Conservation (phyloP, 2,113 vertebrate genomes). For the human region DNA sequence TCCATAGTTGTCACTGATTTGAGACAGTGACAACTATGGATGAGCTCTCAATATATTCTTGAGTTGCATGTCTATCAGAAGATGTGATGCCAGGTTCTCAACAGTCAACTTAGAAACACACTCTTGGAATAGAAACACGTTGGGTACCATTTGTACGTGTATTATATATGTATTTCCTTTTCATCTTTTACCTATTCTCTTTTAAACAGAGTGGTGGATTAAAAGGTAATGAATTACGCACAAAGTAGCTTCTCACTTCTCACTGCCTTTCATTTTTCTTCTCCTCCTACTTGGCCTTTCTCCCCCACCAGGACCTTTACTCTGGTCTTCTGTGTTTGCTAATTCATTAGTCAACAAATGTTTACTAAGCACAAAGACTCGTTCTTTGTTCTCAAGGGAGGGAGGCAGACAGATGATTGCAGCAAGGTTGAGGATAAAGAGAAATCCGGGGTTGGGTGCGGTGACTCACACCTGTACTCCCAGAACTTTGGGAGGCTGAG, state of each 20-base stretch:
- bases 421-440: background rate
- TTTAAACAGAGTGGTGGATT: background rate
- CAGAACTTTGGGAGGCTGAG: no score
- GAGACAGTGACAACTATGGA: no score
- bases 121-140: background rate
- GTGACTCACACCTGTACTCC: no score
- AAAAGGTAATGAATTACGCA: background rate
- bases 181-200: background rate
- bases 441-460: no score
- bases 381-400: background rate
- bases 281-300: no score
- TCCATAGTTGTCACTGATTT: fast-evolving
- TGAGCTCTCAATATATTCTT: no score
- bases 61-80: background rate
- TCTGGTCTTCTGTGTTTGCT: background rate
- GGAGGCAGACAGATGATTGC: background rate
- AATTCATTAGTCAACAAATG: background rate
- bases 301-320: background rate
- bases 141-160: background rate
- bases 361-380: background rate
- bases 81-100: background rate
- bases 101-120: no score
- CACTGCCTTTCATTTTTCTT: background rate
- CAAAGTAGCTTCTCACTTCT: fast-evolving
- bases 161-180: background rate